A percentile compares a stretch with the other conserved stretches of the same genome.
Conservation (phyloP, 2,113 vertebrate genomes). For the Acanthochromis polyacanthus region DNA sequence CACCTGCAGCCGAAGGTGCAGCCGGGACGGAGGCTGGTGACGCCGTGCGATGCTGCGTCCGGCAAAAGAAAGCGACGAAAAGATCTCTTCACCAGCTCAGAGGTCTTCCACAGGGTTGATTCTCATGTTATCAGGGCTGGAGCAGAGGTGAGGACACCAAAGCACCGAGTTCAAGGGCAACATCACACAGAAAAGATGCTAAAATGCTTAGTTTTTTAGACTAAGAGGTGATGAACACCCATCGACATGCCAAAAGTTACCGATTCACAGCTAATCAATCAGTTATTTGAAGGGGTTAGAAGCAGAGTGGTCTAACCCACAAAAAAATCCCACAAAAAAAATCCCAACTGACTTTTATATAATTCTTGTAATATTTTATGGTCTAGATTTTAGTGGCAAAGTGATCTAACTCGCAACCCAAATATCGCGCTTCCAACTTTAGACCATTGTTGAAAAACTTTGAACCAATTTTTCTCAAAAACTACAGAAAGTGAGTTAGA, state of each 20-base stretch:
- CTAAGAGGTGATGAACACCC: background rate
- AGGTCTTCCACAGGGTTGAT: conserved; percentile 80
- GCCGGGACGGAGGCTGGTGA: conserved; percentile 20
- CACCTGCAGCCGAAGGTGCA: conserved; percentile 9
- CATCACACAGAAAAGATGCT: background rate
- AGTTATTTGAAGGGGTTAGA: background rate
- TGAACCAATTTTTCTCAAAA: too few relatives aligned
- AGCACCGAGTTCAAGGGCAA: background rate
- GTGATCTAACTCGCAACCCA: too few relatives aligned
- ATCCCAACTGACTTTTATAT: too few relatives aligned
- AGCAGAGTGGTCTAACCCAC: too few relatives aligned
- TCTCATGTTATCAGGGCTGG: conserved; percentile 72
- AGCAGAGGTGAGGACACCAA: conserved; percentile 74
- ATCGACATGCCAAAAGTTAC: background rate
- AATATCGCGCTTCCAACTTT: too few relatives aligned
- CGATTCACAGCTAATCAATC: background rate
- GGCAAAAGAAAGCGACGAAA: conserved; percentile 75
- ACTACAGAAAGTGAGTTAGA: too few relatives aligned
- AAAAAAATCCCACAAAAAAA: too few relatives aligned
- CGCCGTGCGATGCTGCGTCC: background rate
- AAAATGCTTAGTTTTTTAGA: background rate
- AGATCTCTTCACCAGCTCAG: conserved; percentile 78
- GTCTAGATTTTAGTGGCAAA: too few relatives aligned
- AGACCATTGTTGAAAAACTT: too few relatives aligned
- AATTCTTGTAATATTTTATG: too few relatives aligned